These are phyloP conservation scores for Leucophenga maculata DNA, from an alignment of 2,888 invertebrate species.

Conservation along the genomic window DNA sequence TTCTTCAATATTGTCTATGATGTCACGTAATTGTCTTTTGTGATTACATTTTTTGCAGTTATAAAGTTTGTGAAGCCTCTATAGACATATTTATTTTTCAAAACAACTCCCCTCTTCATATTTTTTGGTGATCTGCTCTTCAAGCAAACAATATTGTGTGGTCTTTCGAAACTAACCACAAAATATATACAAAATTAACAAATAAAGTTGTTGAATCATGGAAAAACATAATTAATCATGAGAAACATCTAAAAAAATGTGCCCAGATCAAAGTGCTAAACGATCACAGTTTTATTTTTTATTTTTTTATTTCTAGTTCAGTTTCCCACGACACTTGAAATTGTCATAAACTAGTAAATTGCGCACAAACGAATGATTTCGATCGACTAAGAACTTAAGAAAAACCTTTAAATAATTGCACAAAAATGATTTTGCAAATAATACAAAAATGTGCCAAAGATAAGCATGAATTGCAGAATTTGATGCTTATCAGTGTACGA, in stretches of 20 bases:
- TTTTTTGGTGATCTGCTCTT: no score
- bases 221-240: constrained; percentile 54
- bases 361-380: constrained; percentile 29
- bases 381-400: neutral
- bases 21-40: no score
- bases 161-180: constrained; percentile 51
- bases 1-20: no score
- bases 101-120: no score
- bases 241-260: neutral
- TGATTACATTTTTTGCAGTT: no score
- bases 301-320: neutral
- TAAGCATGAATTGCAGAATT: constrained; percentile 21
- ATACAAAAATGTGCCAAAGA: neutral
- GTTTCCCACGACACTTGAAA: constrained; percentile 53
- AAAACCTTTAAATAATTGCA: constrained; percentile 23
- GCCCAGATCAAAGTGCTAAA: constrained; percentile 13
- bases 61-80: no score
- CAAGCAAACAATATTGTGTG: constrained; percentile 50
- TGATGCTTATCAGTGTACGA: constrained; percentile 41
- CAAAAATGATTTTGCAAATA: constrained; percentile 38
- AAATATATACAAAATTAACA: constrained; percentile 7
- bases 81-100: no score
- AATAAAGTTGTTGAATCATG: constrained; percentile 49
- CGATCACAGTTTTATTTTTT: neutral
- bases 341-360: constrained; percentile 47